Evolutionary conservation across 2,797 vertebrate genomes (phyloP).

Genomic region (Fundulus diaphanus): DNA sequence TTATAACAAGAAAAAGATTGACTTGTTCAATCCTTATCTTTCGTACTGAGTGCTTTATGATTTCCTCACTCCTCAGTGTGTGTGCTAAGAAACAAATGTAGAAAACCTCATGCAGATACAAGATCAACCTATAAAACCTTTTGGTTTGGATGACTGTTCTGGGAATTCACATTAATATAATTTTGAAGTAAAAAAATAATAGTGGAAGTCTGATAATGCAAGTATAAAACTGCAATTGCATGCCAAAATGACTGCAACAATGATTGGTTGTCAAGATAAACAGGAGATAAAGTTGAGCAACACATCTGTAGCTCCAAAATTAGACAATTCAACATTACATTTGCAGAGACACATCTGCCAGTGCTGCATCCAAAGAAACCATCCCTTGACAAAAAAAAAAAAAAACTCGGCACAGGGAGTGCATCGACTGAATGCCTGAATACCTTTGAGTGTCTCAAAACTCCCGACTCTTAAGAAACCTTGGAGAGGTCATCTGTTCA

Average conservation of each 20-base stretch:
- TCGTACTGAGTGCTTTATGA: background rate
- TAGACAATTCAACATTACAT: constrained; percentile 46
- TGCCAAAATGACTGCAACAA: constrained; percentile 11
- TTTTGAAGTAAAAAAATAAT: constrained; percentile 43
- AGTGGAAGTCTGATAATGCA: background rate
- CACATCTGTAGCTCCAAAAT: constrained; percentile 28
- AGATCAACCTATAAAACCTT: constrained; percentile 21
- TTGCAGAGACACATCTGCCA: constrained; percentile 45
- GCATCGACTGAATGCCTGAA: constrained; percentile 52
- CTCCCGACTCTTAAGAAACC: constrained; percentile 24
- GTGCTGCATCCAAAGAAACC: constrained; percentile 45
- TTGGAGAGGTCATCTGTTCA: constrained; percentile 47
- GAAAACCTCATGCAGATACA: constrained; percentile 13
- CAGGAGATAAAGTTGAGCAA: constrained; percentile 36
- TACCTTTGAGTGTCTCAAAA: constrained; percentile 55
- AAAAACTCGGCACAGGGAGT: constrained; percentile 36
- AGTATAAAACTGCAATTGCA: background rate
- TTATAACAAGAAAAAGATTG: background rate
- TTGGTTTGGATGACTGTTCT: constrained; percentile 25
- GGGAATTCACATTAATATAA: constrained; percentile 41
- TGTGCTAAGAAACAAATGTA: constrained; percentile 12
- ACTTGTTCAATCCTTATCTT: background rate
- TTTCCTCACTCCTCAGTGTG: background rate
- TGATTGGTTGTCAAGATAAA: constrained; percentile 40
- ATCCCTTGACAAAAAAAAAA: constrained; percentile 56